Evolutionary conservation across 2,797 vertebrate species (phyloP), one percentile per base, ranked within the genome.

Genomic region (Strix occidentalis): DNA sequence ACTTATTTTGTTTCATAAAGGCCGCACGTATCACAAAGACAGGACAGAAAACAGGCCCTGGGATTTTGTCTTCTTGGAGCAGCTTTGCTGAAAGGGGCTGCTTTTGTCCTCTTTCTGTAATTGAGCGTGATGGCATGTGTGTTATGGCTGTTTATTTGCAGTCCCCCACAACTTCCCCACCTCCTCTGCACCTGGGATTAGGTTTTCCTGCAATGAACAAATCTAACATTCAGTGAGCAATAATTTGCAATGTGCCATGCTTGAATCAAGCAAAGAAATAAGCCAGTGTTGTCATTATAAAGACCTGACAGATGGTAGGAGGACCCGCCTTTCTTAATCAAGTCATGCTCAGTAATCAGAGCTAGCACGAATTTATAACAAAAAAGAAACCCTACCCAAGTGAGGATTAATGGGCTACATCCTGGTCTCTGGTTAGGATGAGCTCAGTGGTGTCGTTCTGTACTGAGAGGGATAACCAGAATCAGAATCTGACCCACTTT

Each of bases 231-330:
- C 84, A 84, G 45, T 57, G 80, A 95, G 82, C 80, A 81, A 53
- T 54, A 91, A 91, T 96, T 97, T 97, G 91, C 92, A 64, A 81
- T 51, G 81, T 84, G 90, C 84, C 57, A 35, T 53, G 54, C 51
- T 93, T 82, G 88, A 95, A 80, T 85, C 60, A 54, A 90, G 68
- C 35, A 45, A 85, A 87, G 77, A 97, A 97, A 88, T 87, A 87
- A 75, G 29, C 18, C 37, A 11, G 72, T 57, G 77, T 60, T 95
- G 78, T 58, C 84, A 77, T 68, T 94, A 50, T 82, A 75, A 94
- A 93, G 90, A 92, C n/a, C 33, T 95, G 94, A 95, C 93, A 96
- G 94, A 95, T 94, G 85, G 78, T 94, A 96, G 86, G 64, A 96
- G 79, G 89, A 89, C 56, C 37, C 23, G 50, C 75, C 85, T 92